These are phyloP conservation scores for Anthoscopus minutus DNA, from an alignment of 2,113 vertebrate species.

Conservation along the genomic window DNA sequence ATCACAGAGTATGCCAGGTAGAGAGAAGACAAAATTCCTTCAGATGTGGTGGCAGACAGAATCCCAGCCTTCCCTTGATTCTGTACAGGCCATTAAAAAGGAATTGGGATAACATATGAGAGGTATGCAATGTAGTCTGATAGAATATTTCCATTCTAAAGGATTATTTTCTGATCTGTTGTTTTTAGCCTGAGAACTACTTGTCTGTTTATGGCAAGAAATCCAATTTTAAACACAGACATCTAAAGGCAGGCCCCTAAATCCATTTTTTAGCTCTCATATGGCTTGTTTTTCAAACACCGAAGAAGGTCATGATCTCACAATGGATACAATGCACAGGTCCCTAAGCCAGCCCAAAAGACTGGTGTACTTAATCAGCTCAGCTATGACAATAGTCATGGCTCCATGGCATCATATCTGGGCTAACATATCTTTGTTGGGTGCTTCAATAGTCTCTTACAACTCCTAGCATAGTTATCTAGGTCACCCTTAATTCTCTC, in stretches of 20 bases:
- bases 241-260: background rate
- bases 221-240: background rate
- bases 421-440: background rate
- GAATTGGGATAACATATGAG: background rate
- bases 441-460: background rate
- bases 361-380: background rate
- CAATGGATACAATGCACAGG: background rate
- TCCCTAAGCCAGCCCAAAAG: background rate
- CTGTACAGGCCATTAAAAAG: background rate
- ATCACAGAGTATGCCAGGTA: background rate
- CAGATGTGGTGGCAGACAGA: background rate
- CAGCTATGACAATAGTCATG: background rate
- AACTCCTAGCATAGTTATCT: background rate
- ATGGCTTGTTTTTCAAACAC: background rate
- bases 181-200: background rate
- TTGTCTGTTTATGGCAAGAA: background rate
- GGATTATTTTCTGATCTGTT: background rate
- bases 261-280: background rate
- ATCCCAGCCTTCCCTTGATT: rapidly evolving
- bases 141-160: background rate
- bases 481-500: background rate
- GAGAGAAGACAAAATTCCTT: background rate
- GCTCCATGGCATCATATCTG: background rate
- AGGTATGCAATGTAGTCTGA: background rate
- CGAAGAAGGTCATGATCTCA: background rate